These are phyloP conservation scores for Spongilla lacustris DNA, from an alignment of 37 sponge, comb jelly and placozoan species.

Conservation along the genomic window DNA sequence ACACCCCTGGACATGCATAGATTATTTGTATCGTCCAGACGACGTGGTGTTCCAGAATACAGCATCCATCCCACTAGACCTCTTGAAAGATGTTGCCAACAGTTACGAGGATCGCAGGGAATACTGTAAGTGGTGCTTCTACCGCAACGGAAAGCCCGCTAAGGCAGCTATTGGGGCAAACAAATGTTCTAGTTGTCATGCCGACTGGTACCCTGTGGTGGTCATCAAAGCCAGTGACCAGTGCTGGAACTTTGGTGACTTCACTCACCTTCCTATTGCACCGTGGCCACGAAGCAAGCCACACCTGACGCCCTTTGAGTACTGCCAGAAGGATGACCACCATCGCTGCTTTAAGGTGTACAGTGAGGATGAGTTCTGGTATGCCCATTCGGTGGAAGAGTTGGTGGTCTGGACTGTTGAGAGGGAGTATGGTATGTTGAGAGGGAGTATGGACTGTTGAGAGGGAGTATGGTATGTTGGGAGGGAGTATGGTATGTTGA, in stretches of 20 bases:
- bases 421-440: conserved; percentile 54
- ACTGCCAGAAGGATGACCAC: conserved; percentile 69
- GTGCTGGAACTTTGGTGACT: conserved; percentile 68
- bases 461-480: neutral
- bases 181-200: conserved; percentile 26
- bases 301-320: conserved; percentile 40
- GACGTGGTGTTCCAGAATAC: neutral
- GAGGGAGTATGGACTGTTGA: neutral
- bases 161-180: neutral
- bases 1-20: neutral
- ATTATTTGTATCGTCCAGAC: conserved; percentile 37
- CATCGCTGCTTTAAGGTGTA: conserved; percentile 66
- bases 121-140: conserved; percentile 60
- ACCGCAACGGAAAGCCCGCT: conserved; percentile 4
- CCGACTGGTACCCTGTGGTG: conserved; percentile 31
- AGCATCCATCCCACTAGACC: conserved; percentile 33
- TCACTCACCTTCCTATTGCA: conserved; percentile 46
- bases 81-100: conserved; percentile 35
- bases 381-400: conserved; percentile 79
- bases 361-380: conserved; percentile 62
- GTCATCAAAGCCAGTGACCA: conserved; percentile 57
- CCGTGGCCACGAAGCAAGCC: conserved; percentile 45
- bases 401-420: conserved; percentile 81
- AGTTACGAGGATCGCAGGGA: conserved; percentile 23
- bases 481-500: neutral